Conservation (phyloP, 2,888 invertebrate genomes). For the Limenitis camilla region DNA sequence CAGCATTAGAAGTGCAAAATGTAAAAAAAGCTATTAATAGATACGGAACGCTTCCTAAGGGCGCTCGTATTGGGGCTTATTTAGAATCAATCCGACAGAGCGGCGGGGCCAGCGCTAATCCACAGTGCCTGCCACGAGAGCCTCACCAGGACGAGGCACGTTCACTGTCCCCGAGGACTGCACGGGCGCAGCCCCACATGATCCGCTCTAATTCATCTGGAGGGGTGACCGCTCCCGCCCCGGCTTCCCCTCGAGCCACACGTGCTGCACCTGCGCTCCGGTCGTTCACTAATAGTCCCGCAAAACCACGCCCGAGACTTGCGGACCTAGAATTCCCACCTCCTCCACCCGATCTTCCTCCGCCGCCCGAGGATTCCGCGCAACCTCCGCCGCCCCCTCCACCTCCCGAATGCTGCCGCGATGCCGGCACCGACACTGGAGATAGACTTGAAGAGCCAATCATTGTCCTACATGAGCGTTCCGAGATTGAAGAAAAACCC, state of each 20-base stretch:
- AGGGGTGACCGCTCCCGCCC: slow-evolving; percentile 80
- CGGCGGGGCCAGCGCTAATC: slow-evolving; percentile 48
- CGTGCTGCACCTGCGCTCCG: slow-evolving; percentile 58
- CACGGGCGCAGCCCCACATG: slow-evolving; percentile 85
- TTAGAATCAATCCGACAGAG: slow-evolving; percentile 93
- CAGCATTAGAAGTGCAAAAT: slow-evolving; percentile 95
- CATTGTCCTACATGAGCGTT: slow-evolving; percentile 75
- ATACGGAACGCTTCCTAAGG: slow-evolving; percentile 97
- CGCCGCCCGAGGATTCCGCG: slow-evolving; percentile 81
- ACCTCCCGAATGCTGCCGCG: slow-evolving; percentile 72
- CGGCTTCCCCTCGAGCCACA: slow-evolving; percentile 56
- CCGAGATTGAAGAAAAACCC: slow-evolving; percentile 48
- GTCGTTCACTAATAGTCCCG: slow-evolving; percentile 80
- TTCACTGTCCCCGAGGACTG: slow-evolving; percentile 79
- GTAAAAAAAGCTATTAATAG: slow-evolving; percentile 95
- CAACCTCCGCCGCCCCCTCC: slow-evolving; percentile 56
- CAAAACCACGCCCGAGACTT: slow-evolving; percentile 81
- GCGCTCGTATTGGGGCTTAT: slow-evolving; percentile 96
- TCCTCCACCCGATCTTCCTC: slow-evolving; percentile 86
- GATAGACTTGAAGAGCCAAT: slow-evolving; percentile 71
- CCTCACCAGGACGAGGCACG: slow-evolving; percentile 56
- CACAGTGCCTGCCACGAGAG: slow-evolving; percentile 63
- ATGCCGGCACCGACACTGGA: slow-evolving; percentile 81
- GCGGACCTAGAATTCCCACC: slow-evolving; percentile 92
- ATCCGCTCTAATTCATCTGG: slow-evolving; percentile 92